These are phyloP conservation scores for Himalopsyche kuldschensis DNA, from an alignment of 2,888 invertebrate genomes.

Conservation along the genomic window DNA sequence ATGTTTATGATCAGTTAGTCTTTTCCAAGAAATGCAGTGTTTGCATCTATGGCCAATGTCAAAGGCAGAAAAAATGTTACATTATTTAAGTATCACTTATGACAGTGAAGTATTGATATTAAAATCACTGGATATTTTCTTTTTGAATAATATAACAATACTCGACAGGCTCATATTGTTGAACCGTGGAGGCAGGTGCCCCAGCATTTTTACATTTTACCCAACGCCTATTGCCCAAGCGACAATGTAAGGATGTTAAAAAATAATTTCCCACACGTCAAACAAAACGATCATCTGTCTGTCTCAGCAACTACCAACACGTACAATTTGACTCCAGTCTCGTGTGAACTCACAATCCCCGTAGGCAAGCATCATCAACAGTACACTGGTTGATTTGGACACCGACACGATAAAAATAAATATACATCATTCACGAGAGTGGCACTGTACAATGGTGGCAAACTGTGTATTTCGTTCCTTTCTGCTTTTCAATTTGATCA, in stretches of 20 bases:
- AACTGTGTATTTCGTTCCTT: not conserved
- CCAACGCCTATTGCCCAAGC: not conserved
- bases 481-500: not conserved
- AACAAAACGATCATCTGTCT: not conserved
- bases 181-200: slow-evolving; percentile 53
- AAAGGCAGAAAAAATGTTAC: too few species aligned
- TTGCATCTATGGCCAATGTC: too few species aligned
- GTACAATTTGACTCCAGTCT: not conserved
- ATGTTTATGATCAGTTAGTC: too few species aligned
- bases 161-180: slow-evolving; percentile 51
- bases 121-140: too few species aligned
- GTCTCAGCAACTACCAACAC: not conserved
- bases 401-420: not conserved
- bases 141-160: not conserved
- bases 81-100: too few species aligned
- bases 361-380: not conserved
- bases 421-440: not conserved
- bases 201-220: slow-evolving; percentile 49
- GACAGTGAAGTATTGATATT: too few species aligned
- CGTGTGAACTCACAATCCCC: not conserved
- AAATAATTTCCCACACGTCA: not conserved
- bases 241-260: slow-evolving; percentile 29
- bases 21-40: too few species aligned
- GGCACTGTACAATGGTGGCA: not conserved
- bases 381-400: not conserved